These are phyloP conservation scores for Arvicola amphibius DNA, from an alignment of 2,797 vertebrate genomes.

Conservation along the genomic window DNA sequence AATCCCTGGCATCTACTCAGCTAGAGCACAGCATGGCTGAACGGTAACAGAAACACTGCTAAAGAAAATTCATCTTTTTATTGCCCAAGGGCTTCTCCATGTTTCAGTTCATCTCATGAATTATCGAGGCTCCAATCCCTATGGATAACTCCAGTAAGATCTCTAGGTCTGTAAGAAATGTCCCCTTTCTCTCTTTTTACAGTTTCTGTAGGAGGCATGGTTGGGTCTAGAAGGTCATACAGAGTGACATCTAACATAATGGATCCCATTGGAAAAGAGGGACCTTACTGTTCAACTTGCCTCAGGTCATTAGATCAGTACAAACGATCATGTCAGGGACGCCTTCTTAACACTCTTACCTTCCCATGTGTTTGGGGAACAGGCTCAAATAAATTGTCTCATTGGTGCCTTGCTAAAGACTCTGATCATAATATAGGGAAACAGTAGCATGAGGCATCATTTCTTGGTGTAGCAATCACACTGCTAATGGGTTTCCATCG, in stretches of 20 bases:
- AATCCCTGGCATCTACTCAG: neutral
- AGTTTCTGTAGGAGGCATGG: neutral
- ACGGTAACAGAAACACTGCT: neutral
- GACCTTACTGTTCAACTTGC: neutral
- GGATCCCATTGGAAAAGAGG: neutral
- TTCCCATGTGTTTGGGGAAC: neutral
- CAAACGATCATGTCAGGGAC: neutral
- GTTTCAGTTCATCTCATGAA: constrained; percentile 47
- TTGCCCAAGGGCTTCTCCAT: neutral
- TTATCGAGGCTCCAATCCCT: neutral
- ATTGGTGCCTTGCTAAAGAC: neutral
- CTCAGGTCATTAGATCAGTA: neutral
- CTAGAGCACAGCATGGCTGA: neutral
- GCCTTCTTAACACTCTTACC: neutral
- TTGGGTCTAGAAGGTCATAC: neutral
- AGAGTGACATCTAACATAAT: neutral
- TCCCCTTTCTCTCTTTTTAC: neutral
- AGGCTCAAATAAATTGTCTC: neutral
- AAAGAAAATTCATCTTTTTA: neutral
- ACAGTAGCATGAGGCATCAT: neutral
- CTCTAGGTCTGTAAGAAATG: neutral
- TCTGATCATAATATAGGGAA: neutral
- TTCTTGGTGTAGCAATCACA: neutral
- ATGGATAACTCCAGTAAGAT: neutral
- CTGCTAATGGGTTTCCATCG: neutral